phyloP scores from a whole-genome alignment of 2,888 invertebrate species.

The Iphiclides podalirius region DNA sequence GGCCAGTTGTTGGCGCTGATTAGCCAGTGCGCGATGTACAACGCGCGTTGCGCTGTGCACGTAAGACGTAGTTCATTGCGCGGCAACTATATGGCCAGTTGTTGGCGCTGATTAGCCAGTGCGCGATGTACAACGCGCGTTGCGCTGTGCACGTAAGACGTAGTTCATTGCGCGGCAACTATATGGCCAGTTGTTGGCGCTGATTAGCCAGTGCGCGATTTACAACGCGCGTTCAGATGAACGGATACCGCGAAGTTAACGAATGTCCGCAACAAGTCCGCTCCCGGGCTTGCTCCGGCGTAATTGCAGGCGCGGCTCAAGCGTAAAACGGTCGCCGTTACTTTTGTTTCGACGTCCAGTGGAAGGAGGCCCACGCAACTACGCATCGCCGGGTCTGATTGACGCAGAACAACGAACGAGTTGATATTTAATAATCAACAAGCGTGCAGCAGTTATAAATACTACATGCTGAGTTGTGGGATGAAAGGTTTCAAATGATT shows the following conservation, averaged over 20 bases:
- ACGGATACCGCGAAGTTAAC: slow-evolving; percentile 16
- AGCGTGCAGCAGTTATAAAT: slow-evolving; percentile 17
- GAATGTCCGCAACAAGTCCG: slow-evolving; percentile 12
- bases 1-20: too few relatives aligned
- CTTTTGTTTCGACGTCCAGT: slow-evolving; percentile 7
- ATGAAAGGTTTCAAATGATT: slow-evolving; percentile 7
- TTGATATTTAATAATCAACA: slow-evolving; percentile 17
- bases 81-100: too few relatives aligned
- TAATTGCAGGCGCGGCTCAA: slow-evolving; percentile 6
- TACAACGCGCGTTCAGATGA: slow-evolving; percentile 14
- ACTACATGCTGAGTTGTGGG: too few relatives aligned
- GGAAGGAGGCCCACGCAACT: slow-evolving; percentile 1
- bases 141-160: too few relatives aligned
- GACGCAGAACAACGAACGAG: slow-evolving; percentile 16
- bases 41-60: too few relatives aligned
- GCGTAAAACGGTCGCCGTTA: not conserved
- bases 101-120: too few relatives aligned
- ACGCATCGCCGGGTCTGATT: slow-evolving; percentile 15
- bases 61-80: too few relatives aligned
- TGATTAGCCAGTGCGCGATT: slow-evolving; percentile 12
- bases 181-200: too few relatives aligned
- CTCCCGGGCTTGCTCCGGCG: slow-evolving; percentile 18
- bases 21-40: too few relatives aligned
- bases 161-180: too few relatives aligned
- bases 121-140: too few relatives aligned